These are phyloP conservation scores for Nymphalis io DNA, from an alignment of 1,140 invertebrate genomes.

Conservation along the genomic window DNA sequence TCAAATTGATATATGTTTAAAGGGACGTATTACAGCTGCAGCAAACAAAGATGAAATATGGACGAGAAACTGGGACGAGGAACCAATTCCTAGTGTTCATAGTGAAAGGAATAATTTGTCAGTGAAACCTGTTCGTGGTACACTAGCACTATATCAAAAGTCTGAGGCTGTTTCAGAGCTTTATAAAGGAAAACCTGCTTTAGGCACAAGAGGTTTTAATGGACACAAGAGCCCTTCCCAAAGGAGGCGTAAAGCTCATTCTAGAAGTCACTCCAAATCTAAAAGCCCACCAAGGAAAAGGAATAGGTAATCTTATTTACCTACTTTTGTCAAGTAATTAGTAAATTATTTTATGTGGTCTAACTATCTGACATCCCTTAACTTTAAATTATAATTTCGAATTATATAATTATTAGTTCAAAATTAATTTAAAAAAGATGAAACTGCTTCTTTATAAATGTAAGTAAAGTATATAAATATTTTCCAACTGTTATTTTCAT, in stretches of 20 bases:
- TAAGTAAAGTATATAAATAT: no score
- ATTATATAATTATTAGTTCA: no score
- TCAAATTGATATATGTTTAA: constrained; percentile 95
- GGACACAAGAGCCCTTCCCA: constrained; percentile 58
- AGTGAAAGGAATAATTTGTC: constrained; percentile 86
- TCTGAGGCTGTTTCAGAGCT: constrained; percentile 57
- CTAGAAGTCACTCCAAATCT: constrained; percentile 65
- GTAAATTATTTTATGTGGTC: no score
- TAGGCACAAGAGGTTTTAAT: constrained; percentile 47
- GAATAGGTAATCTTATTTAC: constrained; percentile 27
- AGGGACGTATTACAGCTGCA: constrained; percentile 94
- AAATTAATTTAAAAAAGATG: no score
- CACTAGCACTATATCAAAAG: constrained; percentile 80
- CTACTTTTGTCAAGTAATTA: constrained; percentile 10
- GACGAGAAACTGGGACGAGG: constrained; percentile 95
- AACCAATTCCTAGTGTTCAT: constrained; percentile 92
- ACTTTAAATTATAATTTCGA: no score
- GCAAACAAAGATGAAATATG: constrained; percentile 92
- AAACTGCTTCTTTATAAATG: no score
- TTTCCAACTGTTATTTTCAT: no score
- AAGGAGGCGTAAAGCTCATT: constrained; percentile 56
- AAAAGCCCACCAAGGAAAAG: constrained; percentile 59
- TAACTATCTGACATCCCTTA: no score
- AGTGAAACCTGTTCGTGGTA: constrained; percentile 79
- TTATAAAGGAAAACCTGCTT: constrained; percentile 51